Base-by-base conservation (phyloP, 1,140 invertebrate genomes). In the Nasonia vitripennis region DNA sequence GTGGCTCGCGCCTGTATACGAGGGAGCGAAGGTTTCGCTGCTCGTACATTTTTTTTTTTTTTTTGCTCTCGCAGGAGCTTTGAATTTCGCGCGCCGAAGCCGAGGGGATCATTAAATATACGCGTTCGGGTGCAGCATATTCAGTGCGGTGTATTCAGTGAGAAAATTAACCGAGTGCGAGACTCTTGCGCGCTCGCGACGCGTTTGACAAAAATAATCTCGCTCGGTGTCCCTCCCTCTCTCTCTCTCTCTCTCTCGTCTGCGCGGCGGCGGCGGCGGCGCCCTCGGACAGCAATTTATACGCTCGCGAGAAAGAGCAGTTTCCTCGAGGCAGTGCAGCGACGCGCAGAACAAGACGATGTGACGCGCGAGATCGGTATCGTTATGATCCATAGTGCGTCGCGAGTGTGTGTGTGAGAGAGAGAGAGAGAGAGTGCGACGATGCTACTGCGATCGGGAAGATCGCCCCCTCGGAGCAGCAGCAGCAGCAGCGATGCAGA, bases 151-250 rank as follows among this genome's bases (percentile, higher is more conserved):
- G 37, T 41, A 41, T 41, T 37, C 34, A 45, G 41, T 45, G 41
- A 45, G 41, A 45, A 45, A 45, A 45, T 45, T 45, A 45, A 45
- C 41, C 41, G 41, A 45, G 41, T 45, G 7, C 41, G 10, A 45
- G 41, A 45, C 41, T 11, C 41, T 45, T 45, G 41, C 9, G 20
- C 55, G 55, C 0, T 3, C 9, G 34, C 41, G 55, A 23, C 62
- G 55, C 17, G 55, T n/a, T 17, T 17, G 81, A 31, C 81, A 71
- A 83, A 83, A 83, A 83, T 83, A 83, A 75, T 48, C 71, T 62
- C 55, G 41, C 41, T 45, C 41, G 41, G 41, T 45, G 9, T 45
- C 41, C 5, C 34, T 37, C 34, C 2, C 34, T 34, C 34, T 34
- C 34, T 34, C 34, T 34, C 34, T 37, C 34, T 2, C 34, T 1